Evolutionary conservation across 1,140 invertebrate genomes (phyloP), one percentile per base, ranked within the genome.

Genomic region (Drosophila parvula): DNA sequence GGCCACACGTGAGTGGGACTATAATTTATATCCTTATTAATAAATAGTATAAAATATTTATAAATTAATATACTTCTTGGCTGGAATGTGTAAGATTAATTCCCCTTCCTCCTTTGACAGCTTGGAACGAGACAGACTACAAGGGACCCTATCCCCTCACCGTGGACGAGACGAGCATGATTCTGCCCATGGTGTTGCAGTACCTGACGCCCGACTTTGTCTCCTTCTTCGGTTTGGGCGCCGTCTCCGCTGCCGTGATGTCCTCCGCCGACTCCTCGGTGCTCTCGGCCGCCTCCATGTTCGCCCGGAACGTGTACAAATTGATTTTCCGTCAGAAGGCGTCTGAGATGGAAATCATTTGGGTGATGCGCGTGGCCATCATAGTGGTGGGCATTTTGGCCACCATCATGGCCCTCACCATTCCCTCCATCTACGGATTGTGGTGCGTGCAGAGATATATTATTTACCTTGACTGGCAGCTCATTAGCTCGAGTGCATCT

Each of bases 241-340:
- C 98, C n/a, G 98, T 99, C 5, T 99, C 98, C 1, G 98, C 98
- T 4, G 98, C 98, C 11, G 98, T 99, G 30, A 99, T 99, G 98
- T 99, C 98, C 32, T 99, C 98, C 4, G 98, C 98, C 0, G 98
- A 99, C 92, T 99, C 98, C 41, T 99, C 98, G 69, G 97, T 99
- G 30, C 94, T 99, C 10, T 98, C 98, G 16, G 98, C 98, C 4
- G 97, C 97, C 71, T 98, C 98, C 16, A 99, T 99, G 98, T 99
- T 99, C 92, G 98, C 98, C 57, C 95, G 98, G 90, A 99, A 99
- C 92, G 97, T 99, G 67, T 99, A 99, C 94, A 98, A 98, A 93
- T 94, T 98, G 85, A 98, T 99, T 90, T 98, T 99, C 93, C 94
- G 98, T 74, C 97, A 98, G 93, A 95, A 96, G 92, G 98, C 98